A percentile compares a stretch with the other conserved stretches of the same genome.
Evolutionary conservation across 2,888 invertebrate species (phyloP).

Genomic region (Notodonta ziczac): DNA sequence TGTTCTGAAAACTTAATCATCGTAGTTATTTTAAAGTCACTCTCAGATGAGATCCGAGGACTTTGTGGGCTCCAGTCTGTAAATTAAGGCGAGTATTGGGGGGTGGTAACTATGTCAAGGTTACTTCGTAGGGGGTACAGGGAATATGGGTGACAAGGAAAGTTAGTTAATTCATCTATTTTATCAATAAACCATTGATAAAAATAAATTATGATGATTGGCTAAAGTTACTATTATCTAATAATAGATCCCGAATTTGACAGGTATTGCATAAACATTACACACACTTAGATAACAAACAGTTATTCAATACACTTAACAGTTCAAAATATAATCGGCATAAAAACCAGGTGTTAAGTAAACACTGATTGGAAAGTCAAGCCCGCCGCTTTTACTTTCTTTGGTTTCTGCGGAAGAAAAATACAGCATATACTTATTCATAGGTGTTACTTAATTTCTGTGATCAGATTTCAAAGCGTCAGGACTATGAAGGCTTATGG

Average conservation of each 20-base stretch:
- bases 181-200: too few species aligned
- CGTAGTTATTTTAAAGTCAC: too few species aligned
- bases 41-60: too few species aligned
- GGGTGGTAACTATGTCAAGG: too few species aligned
- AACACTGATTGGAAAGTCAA: constrained; percentile 4
- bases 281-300: constrained; percentile 4
- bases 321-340: constrained; percentile 2
- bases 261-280: constrained; percentile 5
- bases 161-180: too few species aligned
- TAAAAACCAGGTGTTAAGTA: not conserved
- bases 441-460: not conserved
- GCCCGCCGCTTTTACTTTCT: constrained; percentile 4
- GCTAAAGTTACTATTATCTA: not conserved
- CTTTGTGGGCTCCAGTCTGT: too few species aligned
- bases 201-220: too few species aligned
- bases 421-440: not conserved
- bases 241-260: not conserved
- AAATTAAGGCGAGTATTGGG: too few species aligned
- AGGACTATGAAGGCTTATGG: too few species aligned
- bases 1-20: too few species aligned
- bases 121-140: too few species aligned
- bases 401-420: not conserved
- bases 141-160: too few species aligned
- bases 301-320: constrained; percentile 7
- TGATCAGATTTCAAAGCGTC: not conserved